phyloP scores from a whole-genome alignment of 2,113 vertebrate genomes.

The Sinocyclocheilus anshuiensis region DNA sequence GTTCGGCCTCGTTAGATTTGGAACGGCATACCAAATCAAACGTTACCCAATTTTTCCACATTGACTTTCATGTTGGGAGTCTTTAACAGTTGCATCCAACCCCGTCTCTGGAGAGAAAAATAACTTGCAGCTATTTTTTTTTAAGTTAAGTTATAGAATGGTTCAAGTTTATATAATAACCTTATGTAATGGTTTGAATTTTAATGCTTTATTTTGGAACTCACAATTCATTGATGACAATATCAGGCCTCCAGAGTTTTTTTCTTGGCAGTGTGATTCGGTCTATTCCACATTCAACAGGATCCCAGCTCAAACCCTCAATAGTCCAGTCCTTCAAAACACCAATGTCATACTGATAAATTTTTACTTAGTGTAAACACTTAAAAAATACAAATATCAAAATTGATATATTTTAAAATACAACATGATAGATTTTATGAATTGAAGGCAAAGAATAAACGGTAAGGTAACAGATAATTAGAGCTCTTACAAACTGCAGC shows the following conservation, averaged over 20 bases:
- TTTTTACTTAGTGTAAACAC: not conserved
- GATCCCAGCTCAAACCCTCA: constrained; percentile 71
- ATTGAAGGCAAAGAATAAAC: not conserved
- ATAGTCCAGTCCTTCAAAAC: constrained; percentile 66
- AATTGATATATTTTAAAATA: not conserved
- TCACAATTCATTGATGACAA: constrained; percentile 77
- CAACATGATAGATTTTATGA: not conserved
- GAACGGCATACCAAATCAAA: not conserved
- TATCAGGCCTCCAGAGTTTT: constrained; percentile 73
- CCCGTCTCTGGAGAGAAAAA: no score
- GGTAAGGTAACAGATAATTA: not conserved
- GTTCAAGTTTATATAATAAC: not conserved
- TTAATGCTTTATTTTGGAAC: constrained; percentile 43
- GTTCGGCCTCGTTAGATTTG: not conserved
- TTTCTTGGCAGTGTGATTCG: constrained; percentile 66
- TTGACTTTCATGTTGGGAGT: not conserved
- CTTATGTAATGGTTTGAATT: not conserved
- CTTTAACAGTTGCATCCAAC: no score
- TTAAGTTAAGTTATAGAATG: no score
- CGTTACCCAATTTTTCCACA: not conserved
- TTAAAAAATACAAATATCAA: not conserved
- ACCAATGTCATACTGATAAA: not conserved
- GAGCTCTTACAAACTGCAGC: constrained; percentile 63
- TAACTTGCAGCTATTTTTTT: no score
- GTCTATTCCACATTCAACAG: constrained; percentile 62